Evolutionary conservation across 2,797 vertebrate species (phyloP).

Genomic region (Avahi laniger): DNA sequence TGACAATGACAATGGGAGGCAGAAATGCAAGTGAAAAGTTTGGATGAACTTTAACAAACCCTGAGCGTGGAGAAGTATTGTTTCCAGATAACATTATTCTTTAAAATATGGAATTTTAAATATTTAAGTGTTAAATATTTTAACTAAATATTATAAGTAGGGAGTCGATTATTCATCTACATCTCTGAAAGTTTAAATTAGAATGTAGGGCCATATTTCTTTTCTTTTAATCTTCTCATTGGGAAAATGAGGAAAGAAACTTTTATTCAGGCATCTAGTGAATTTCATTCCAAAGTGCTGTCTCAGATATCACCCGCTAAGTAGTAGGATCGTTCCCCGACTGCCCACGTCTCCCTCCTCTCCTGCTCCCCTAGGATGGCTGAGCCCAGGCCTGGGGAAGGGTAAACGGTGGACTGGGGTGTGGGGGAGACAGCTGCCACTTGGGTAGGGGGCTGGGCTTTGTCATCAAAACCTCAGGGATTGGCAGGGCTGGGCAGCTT

Average conservation of each 20-base stretch:
- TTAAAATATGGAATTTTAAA: not conserved
- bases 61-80: not conserved
- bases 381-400: not conserved
- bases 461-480: not conserved
- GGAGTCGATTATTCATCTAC: not conserved
- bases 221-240: not conserved
- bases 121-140: constrained; percentile 13
- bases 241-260: not conserved
- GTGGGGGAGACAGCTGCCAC: not conserved
- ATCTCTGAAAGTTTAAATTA: constrained; percentile 29
- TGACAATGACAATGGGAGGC: not conserved
- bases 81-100: not conserved
- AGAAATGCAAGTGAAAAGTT: not conserved
- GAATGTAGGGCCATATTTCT: not conserved
- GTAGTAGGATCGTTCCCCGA: not conserved
- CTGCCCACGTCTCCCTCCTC: not conserved
- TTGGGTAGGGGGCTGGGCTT: not conserved
- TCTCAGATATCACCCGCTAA: not conserved
- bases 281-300: not conserved
- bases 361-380: not conserved
- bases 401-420: not conserved
- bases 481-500: not conserved
- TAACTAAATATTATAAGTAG: not conserved
- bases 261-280: not conserved
- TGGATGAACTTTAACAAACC: not conserved